Evolutionary conservation across 2,113 vertebrate genomes (phyloP).

Genomic region (Rhynchomys soricoides): DNA sequence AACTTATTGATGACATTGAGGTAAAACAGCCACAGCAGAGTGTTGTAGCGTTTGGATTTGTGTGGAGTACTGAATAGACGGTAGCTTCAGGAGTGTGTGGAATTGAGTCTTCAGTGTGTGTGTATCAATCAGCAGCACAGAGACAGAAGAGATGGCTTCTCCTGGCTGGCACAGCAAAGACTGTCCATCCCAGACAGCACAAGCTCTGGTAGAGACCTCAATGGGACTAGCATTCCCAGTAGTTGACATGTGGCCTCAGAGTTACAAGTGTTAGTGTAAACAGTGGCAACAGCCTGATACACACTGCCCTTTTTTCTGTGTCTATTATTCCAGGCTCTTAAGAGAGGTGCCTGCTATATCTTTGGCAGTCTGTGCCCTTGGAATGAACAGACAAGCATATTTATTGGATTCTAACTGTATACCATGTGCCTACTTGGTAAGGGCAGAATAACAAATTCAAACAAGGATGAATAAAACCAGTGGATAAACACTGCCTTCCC

Average conservation of each 20-base stretch:
- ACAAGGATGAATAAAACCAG: not conserved
- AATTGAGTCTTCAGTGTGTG: not conserved
- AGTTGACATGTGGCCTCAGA: fast-evolving
- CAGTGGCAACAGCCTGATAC: fast-evolving
- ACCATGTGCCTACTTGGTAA: not conserved
- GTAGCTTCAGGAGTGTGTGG: not conserved
- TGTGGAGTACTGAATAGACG: not conserved
- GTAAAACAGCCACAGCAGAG: constrained; percentile 82
- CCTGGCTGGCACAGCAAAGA: fast-evolving
- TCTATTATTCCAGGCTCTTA: not conserved
- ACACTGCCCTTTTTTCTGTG: fast-evolving
- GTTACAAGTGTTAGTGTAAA: not conserved
- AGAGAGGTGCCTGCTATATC: fast-evolving
- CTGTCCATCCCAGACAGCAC: fast-evolving
- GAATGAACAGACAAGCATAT: not conserved
- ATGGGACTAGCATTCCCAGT: not conserved
- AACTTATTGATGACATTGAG: constrained; percentile 98
- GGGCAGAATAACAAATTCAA: not conserved
- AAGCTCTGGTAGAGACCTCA: not conserved
- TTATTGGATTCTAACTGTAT: not conserved
- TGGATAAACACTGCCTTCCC: fast-evolving
- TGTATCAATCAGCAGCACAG: fast-evolving
- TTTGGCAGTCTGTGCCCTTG: not conserved
- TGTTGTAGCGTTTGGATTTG: not conserved
- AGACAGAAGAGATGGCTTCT: not conserved